These are phyloP conservation scores for Uria lomvia DNA, from an alignment of 2,113 vertebrate species.

Conservation along the genomic window DNA sequence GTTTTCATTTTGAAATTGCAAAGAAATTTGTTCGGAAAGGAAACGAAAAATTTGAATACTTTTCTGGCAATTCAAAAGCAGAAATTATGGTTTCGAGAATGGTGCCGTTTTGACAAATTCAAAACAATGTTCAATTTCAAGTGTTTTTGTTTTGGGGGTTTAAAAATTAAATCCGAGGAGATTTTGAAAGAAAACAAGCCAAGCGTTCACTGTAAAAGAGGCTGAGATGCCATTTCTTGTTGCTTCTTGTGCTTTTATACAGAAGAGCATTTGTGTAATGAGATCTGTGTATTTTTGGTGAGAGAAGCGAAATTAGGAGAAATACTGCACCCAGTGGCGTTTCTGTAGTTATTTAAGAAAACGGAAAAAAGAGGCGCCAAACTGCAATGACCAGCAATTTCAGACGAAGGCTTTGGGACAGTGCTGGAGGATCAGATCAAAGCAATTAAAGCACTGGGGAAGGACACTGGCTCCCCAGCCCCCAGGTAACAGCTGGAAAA, in stretches of 20 bases:
- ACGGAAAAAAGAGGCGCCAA: not conserved
- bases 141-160: not conserved
- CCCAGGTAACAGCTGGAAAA: not conserved
- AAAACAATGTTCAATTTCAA: not conserved
- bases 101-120: not conserved
- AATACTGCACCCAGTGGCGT: not conserved
- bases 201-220: not conserved
- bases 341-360: not conserved
- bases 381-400: not conserved
- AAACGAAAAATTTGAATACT: not conserved
- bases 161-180: not conserved
- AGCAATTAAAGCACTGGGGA: not conserved
- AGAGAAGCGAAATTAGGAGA: not conserved
- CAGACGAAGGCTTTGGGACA: not conserved
- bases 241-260: not conserved
- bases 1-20: not conserved
- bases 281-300: not conserved
- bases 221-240: not conserved
- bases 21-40: not conserved
- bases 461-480: not conserved
- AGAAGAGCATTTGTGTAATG: not conserved
- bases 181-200: not conserved
- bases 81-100: not conserved
- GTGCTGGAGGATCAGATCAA: not conserved
- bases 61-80: not conserved